Evolutionary conservation across 2,113 vertebrate species (phyloP).

Genomic region (Bujurquina vittata): DNA sequence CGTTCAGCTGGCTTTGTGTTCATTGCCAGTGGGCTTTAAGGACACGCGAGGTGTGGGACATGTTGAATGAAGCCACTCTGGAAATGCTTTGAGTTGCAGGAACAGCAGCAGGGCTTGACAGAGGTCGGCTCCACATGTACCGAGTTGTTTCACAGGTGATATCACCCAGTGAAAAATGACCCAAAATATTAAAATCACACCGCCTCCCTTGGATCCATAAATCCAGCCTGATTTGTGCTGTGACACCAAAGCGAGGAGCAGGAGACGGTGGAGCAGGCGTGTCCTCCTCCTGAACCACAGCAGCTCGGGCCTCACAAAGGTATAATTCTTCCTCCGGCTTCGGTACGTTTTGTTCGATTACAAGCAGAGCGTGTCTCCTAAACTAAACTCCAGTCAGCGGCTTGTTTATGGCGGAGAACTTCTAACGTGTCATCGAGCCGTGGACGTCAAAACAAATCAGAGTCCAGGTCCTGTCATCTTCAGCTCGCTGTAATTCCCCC

Average conservation of each 20-base stretch:
- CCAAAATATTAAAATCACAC: not conserved
- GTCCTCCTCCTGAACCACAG: not conserved
- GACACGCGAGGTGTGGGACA: not conserved
- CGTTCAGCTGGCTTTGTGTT: not conserved
- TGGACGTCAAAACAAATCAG: slow-evolving; percentile 37
- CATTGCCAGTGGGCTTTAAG: not conserved
- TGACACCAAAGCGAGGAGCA: not conserved
- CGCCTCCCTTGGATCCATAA: not conserved
- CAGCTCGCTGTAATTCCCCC: not conserved
- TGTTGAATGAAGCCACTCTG: not conserved
- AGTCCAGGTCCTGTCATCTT: slow-evolving; percentile 29
- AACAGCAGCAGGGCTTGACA: not conserved
- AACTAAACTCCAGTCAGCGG: slow-evolving; percentile 10
- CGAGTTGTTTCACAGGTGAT: not conserved
- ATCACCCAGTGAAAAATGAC: not conserved
- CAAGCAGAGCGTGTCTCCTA: not conserved
- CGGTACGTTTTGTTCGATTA: slow-evolving; percentile 5
- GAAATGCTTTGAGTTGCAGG: not conserved
- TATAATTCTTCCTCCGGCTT: slow-evolving; percentile 29
- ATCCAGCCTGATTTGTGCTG: not conserved
- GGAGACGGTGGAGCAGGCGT: not conserved
- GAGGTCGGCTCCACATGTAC: not conserved
- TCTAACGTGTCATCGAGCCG: slow-evolving; percentile 19
- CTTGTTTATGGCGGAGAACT: slow-evolving; percentile 23
- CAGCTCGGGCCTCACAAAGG: not conserved